These are phyloP conservation scores for Parochlus steinenii DNA, from an alignment of 2,888 invertebrate genomes.

Conservation along the genomic window DNA sequence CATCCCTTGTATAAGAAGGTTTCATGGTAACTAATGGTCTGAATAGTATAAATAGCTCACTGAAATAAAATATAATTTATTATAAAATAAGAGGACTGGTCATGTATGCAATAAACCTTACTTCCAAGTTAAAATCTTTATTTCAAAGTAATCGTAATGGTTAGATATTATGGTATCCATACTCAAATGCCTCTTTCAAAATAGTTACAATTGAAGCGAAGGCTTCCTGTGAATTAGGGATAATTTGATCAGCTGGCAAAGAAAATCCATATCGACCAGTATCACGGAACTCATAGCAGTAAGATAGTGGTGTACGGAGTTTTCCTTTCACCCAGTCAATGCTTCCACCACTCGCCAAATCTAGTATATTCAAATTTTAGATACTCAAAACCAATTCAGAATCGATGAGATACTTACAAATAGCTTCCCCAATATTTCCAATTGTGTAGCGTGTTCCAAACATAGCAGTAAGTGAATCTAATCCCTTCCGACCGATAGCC, in stretches of 20 bases:
- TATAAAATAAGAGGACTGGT: no score
- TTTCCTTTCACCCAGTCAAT: conserved; percentile 30
- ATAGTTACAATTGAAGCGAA: conserved; percentile 13
- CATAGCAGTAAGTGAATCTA: conserved; percentile 21
- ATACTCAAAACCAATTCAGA: background rate
- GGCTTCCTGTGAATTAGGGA: conserved; percentile 35
- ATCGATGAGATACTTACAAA: background rate
- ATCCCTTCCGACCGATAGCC: conserved; percentile 21
- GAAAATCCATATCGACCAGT: conserved; percentile 39
- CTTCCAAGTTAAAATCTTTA: no score
- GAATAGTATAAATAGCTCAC: no score
- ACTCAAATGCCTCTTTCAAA: conserved; percentile 6
- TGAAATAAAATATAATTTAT: no score
- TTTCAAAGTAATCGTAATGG: no score
- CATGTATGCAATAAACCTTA: no score
- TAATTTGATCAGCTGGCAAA: conserved; percentile 40
- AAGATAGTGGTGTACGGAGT: conserved; percentile 25
- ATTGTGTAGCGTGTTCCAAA: conserved; percentile 29
- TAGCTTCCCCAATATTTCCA: conserved; percentile 18
- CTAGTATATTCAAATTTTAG: conserved; percentile 16
- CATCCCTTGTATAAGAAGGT: no score
- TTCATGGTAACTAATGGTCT: no score
- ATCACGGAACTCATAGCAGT: conserved; percentile 37
- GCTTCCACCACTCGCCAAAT: conserved; percentile 23
- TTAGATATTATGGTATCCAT: no score